Evolutionary conservation across 2,113 vertebrate species (phyloP).

Genomic region (Acrocephalus kingi): DNA sequence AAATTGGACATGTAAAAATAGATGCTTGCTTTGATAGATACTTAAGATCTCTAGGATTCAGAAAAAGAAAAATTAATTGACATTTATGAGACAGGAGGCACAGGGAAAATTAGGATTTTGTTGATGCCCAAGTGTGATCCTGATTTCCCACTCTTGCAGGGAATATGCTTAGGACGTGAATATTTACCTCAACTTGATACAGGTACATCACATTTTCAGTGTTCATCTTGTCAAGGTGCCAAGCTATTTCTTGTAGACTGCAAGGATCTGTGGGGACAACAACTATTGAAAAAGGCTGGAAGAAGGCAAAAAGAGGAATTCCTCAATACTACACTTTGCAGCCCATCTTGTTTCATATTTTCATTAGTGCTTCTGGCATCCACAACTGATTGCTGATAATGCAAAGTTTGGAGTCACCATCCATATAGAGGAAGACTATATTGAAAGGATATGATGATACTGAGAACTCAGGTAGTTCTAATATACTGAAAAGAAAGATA

Average conservation of each 20-base stretch:
- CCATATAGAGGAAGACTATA: not conserved
- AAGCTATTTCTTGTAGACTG: not conserved
- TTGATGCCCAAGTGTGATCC: not conserved
- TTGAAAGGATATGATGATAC: not conserved
- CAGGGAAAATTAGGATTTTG: not conserved
- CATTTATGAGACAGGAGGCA: not conserved
- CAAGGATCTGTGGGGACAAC: not conserved
- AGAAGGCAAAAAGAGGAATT: not conserved
- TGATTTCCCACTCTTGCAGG: not conserved
- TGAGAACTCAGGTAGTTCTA: not conserved
- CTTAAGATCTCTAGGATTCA: not conserved
- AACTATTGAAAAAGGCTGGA: not conserved
- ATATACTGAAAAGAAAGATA: not conserved
- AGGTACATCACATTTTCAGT: not conserved
- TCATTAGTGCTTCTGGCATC: not conserved
- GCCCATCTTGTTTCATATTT: not conserved
- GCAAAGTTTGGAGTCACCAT: fast-evolving
- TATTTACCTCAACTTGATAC: not conserved
- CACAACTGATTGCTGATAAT: not conserved
- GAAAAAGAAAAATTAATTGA: not conserved
- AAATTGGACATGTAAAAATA: not conserved
- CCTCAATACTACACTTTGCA: not conserved
- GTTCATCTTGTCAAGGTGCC: not conserved
- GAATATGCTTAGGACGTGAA: not conserved
- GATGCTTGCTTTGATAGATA: not conserved